A percentile compares a stretch with the other conserved stretches of the same genome.
phyloP scores from a whole-genome alignment of 1,140 invertebrate species.

The Cydia pomonella region DNA sequence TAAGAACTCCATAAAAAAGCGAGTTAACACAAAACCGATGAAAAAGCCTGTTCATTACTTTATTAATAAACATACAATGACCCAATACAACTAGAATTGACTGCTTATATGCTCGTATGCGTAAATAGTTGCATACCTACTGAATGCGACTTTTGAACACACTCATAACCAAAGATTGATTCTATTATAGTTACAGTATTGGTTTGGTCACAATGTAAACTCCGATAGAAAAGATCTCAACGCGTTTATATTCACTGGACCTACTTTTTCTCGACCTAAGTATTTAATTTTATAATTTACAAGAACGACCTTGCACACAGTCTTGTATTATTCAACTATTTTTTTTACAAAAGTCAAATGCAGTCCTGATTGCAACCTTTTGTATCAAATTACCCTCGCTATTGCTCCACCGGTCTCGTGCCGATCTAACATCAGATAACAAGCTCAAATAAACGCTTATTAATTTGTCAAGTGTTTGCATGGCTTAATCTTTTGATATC shows the following conservation, averaged over 20 bases:
- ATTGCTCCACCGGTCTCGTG: neutral
- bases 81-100: neutral
- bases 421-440: conserved; percentile 16
- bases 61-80: neutral
- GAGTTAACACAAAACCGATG: neutral
- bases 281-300: too few relatives aligned
- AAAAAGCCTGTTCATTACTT: conserved; percentile 13
- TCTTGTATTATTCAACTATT: too few relatives aligned
- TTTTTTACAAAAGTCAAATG: too few relatives aligned
- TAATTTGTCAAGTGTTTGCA: conserved; percentile 40
- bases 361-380: too few relatives aligned
- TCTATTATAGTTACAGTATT: too few relatives aligned
- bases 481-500: conserved; percentile 27
- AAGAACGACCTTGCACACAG: too few relatives aligned
- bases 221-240: conserved; percentile 22
- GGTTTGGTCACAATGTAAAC: neutral
- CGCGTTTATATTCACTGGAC: neutral
- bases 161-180: too few relatives aligned
- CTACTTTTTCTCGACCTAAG: too few relatives aligned
- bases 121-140: neutral
- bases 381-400: too few relatives aligned
- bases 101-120: neutral
- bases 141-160: neutral
- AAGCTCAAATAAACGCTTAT: conserved; percentile 39
- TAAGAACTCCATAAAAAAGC: conserved; percentile 13